phyloP scores from a whole-genome alignment of 1,140 invertebrate species.

The Rhagoletis pomonella region DNA sequence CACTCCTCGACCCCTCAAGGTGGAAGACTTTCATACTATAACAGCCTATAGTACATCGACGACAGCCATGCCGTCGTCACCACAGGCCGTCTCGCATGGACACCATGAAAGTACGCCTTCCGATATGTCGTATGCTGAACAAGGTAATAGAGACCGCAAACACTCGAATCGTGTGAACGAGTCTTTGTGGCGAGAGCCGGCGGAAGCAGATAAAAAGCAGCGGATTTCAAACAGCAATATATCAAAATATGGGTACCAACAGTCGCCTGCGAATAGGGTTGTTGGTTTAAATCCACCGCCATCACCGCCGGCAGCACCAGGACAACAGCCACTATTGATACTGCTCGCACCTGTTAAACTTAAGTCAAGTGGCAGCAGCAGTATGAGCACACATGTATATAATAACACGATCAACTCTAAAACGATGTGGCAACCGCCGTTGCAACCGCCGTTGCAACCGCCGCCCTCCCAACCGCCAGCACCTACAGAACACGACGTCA shows the following conservation, averaged over 20 bases:
- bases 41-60: too few species aligned
- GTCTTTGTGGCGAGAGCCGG: too few species aligned
- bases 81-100: too few species aligned
- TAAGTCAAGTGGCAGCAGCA: background rate
- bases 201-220: too few species aligned
- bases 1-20: too few species aligned
- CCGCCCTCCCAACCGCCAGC: background rate
- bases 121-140: too few species aligned
- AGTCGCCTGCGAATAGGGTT: background rate
- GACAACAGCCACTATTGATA: background rate
- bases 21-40: too few species aligned
- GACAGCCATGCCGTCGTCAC: too few species aligned
- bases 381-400: background rate
- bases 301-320: background rate
- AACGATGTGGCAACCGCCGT: background rate
- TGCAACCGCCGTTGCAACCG: background rate
- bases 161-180: too few species aligned
- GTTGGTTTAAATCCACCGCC: background rate
- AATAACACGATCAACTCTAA: background rate
- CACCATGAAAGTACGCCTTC: too few species aligned
- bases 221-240: too few species aligned
- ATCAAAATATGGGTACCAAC: background rate
- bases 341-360: background rate
- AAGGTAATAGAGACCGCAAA: too few species aligned
- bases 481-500: background rate